Evolutionary conservation across 2,888 invertebrate species (phyloP).

Genomic region (Phasia obesa): DNA sequence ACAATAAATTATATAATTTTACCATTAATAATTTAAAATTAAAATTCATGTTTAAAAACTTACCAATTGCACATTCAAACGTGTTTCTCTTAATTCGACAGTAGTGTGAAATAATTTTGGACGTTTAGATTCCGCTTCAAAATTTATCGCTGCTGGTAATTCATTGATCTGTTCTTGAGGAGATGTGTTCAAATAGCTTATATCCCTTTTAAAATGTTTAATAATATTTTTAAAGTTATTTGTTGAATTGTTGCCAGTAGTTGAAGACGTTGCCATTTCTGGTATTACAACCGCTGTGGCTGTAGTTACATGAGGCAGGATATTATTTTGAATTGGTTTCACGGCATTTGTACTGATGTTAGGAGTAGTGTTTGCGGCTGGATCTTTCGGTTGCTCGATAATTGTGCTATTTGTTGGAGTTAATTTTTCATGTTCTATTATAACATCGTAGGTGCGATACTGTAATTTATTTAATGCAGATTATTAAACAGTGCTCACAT

Average conservation of each 20-base stretch:
- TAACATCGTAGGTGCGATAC: constrained; percentile 65
- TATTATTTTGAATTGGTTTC: not conserved
- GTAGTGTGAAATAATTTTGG: constrained; percentile 30
- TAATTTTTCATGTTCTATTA: constrained; percentile 61
- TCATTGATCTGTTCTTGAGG: constrained; percentile 48
- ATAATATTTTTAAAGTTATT: constrained; percentile 44
- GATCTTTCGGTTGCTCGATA: not conserved
- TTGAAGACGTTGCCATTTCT: not conserved
- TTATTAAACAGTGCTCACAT: no score
- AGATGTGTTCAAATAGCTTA: constrained; percentile 21
- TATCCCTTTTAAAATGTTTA: constrained; percentile 38
- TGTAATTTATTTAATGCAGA: not conserved
- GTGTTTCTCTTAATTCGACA: constrained; percentile 57
- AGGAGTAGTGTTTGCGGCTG: not conserved
- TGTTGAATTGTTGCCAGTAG: not conserved
- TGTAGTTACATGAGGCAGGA: not conserved
- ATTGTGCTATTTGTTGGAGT: not conserved
- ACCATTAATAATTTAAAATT: not conserved
- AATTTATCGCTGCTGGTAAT: constrained; percentile 36
- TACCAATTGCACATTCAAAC: constrained; percentile 56
- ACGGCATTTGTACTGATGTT: not conserved
- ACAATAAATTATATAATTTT: not conserved
- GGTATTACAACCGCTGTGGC: constrained; percentile 20
- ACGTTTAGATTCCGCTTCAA: constrained; percentile 23
- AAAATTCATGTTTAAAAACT: not conserved